Percentiles rank a stretch among this genome's conserved stretches.
Evolutionary conservation across 64 coral and sea anemone genomes (phyloP).

Genomic region (Porites lutea): DNA sequence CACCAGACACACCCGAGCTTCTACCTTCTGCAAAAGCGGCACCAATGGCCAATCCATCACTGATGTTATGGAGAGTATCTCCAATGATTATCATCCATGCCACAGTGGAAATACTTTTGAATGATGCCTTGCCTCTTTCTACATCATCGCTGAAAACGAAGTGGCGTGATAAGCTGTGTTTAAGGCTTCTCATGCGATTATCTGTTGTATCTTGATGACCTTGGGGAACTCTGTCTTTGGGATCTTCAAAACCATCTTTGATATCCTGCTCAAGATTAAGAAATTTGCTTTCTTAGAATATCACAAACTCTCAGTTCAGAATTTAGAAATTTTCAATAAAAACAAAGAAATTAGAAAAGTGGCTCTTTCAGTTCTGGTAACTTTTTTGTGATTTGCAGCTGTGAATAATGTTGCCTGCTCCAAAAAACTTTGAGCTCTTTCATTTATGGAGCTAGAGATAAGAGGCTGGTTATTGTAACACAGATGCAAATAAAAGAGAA

Average conservation of each 20-base stretch:
- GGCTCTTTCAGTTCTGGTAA: too few relatives aligned
- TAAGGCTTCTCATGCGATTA: too few relatives aligned
- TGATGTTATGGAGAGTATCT: slow-evolving; percentile 91
- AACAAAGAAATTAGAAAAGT: too few relatives aligned
- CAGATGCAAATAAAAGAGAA: too few relatives aligned
- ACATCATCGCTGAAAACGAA: slow-evolving; percentile 56
- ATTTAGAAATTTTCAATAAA: too few relatives aligned
- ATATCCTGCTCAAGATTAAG: background rate
- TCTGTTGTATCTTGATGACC: background rate
- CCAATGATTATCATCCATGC: slow-evolving; percentile 99
- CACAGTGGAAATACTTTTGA: slow-evolving; percentile 66
- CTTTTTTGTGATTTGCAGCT: too few relatives aligned
- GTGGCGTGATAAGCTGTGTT: background rate
- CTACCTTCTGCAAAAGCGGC: slow-evolving; percentile 84
- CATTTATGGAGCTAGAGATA: too few relatives aligned
- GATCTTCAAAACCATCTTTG: background rate
- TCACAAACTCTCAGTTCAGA: too few relatives aligned
- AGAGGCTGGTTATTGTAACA: too few relatives aligned
- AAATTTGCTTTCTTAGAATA: too few relatives aligned
- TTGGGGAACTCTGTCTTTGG: background rate
- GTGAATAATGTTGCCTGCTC: too few relatives aligned
- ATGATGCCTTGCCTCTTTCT: background rate
- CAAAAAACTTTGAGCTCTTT: too few relatives aligned
- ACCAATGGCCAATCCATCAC: slow-evolving; percentile 96
- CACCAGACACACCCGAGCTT: slow-evolving; percentile 67